Evolutionary conservation across 2,113 vertebrate species (phyloP), one percentile per base, ranked within the genome.

Genomic region (Aix galericulata): DNA sequence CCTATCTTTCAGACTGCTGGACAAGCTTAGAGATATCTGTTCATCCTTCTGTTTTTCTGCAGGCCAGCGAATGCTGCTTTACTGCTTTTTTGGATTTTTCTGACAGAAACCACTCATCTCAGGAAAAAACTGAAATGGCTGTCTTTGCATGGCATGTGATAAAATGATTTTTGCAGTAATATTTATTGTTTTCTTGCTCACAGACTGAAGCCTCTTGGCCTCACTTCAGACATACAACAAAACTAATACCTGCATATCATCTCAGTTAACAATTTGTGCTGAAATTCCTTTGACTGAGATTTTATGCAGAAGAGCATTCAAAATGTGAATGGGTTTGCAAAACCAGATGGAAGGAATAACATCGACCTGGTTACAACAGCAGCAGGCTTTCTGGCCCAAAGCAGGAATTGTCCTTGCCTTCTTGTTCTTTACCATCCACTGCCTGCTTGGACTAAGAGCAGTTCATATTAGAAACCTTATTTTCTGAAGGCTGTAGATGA

Each of bases 21-120:
- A 80, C 89, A 81, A 90, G 93, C 93, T 93, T 69, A 88, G 88
- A 96, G 94, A 76, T 97, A 95, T 91, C 96, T 97, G 96, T 71
- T 97, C 95, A n/a, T 60, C 79, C 82, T 91, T 73, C 85, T 76
- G 59, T 11, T 81, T 63, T n/a, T 36, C 56, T 86, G 84, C 66
- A 86, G 48, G 67, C 74, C 62, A 25, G 34, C 3, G 26, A 74
- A 36, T 21, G 64, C 9, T 69, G 64, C 89, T 97, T 50, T 48
- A 48, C 46, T 48, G 46, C 20, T 48, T 83, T 94, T 94, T 93
- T 74, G 3, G 82, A 82, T 94, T 97, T 80, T 95, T 95, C 89
- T 92, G 91, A 88, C 78, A 72, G 90, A 69, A 96, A 89, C 92
- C 84, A 82, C 52, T 27, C 9, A 8, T 76, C 93, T 93, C 72